phyloP scores from a whole-genome alignment of 2,888 invertebrate species.

The Pyrocoelia pectoralis region DNA sequence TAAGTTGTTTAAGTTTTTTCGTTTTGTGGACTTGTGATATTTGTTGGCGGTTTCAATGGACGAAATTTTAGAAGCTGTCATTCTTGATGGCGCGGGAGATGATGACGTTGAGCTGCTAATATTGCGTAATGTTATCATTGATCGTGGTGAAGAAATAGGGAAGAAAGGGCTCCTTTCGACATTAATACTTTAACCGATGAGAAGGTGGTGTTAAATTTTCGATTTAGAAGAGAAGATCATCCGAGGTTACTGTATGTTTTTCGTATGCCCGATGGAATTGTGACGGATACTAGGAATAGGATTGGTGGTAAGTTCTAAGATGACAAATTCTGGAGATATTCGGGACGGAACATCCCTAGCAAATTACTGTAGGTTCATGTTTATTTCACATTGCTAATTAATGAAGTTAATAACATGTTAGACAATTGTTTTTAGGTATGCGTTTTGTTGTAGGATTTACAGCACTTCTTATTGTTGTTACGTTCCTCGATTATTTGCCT shows the following conservation, averaged over 20 bases:
- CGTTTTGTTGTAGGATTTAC: not conserved
- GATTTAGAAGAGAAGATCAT: conserved; percentile 7
- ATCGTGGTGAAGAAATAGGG: not conserved
- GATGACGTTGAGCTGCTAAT: not conserved
- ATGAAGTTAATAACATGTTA: not conserved
- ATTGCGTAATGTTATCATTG: not conserved
- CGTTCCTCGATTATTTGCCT: too few species aligned
- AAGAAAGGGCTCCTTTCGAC: not conserved
- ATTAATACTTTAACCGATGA: not conserved
- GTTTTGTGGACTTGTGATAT: not conserved
- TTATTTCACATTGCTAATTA: not conserved
- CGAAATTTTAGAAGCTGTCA: not conserved
- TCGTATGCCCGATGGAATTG: not conserved
- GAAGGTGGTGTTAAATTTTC: conserved; percentile 6
- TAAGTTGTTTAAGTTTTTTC: not conserved
- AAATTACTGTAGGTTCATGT: not conserved
- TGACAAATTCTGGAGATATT: conserved; percentile 1
- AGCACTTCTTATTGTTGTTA: not conserved
- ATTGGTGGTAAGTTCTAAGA: conserved; percentile 1
- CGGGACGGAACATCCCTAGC: not conserved
- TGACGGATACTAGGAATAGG: conserved; percentile 3
- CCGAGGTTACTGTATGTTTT: conserved; percentile 2
- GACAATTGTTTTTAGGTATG: not conserved
- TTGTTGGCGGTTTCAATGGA: not conserved
- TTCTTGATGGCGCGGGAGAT: not conserved